These are phyloP conservation scores for Sepioteuthis lessoniana DNA, from an alignment of 2,888 invertebrate genomes.

Conservation along the genomic window DNA sequence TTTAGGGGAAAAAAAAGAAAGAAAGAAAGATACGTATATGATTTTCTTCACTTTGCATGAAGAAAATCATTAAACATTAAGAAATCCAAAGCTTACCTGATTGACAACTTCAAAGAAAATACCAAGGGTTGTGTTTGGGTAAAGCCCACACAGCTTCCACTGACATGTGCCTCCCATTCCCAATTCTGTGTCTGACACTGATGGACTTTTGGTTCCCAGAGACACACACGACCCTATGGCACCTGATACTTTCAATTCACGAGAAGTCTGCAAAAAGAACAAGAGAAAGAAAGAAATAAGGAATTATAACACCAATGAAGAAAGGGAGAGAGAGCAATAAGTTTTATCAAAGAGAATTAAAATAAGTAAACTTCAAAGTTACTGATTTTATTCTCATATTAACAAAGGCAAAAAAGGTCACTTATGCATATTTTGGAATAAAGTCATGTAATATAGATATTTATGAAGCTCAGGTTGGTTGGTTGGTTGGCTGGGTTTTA, in stretches of 20 bases:
- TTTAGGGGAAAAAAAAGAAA: too few relatives aligned
- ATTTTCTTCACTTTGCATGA: too few relatives aligned
- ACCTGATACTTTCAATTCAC: slow-evolving; percentile 94
- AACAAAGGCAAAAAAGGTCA: background rate
- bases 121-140: slow-evolving; percentile 92
- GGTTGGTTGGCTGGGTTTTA: too few relatives aligned
- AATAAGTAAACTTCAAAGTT: background rate
- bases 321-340: slow-evolving; percentile 17
- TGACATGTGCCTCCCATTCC: slow-evolving; percentile 98
- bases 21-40: too few relatives aligned
- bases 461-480: too few relatives aligned
- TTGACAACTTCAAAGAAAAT: slow-evolving; percentile 92
- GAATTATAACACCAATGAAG: background rate
- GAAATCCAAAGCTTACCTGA: slow-evolving; percentile 69
- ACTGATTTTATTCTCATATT: background rate
- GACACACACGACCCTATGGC: slow-evolving; percentile 98
- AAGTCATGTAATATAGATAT: too few relatives aligned
- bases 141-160: slow-evolving; percentile 97
- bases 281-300: slow-evolving; percentile 23
- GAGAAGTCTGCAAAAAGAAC: slow-evolving; percentile 81
- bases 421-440: too few relatives aligned
- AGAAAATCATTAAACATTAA: background rate
- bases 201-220: slow-evolving; percentile 90
- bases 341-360: background rate
- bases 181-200: slow-evolving; percentile 96